Evolutionary conservation across 2,888 invertebrate genomes (phyloP).

Genomic region (Acrobasis repandana): DNA sequence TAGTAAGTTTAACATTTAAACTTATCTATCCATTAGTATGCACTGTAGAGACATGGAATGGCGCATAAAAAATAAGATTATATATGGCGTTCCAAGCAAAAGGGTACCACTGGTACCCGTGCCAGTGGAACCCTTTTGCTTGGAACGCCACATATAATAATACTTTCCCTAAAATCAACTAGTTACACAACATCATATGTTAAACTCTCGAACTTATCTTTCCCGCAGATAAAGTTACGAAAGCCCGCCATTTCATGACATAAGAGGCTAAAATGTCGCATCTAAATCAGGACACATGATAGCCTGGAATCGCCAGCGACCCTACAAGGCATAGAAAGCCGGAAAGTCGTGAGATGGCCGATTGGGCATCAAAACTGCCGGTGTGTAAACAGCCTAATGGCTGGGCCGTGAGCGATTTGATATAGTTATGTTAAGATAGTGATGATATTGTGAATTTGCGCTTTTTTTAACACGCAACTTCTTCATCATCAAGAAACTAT

Average conservation of each 20-base stretch:
- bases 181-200: too few species aligned
- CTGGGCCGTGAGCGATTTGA: not conserved
- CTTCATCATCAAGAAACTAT: too few species aligned
- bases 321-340: conserved; percentile 67
- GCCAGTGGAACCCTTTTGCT: too few species aligned
- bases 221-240: conserved; percentile 12
- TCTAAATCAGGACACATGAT: conserved; percentile 12
- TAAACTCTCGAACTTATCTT: not conserved
- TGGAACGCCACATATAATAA: too few species aligned
- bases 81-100: too few species aligned
- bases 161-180: too few species aligned
- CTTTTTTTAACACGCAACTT: too few species aligned
- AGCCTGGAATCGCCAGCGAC: conserved; percentile 28
- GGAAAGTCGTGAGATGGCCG: conserved; percentile 67
- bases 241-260: conserved; percentile 7
- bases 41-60: too few species aligned
- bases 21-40: too few species aligned
- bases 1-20: too few species aligned
- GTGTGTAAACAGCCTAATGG: conserved; percentile 9
- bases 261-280: conserved; percentile 9
- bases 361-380: conserved; percentile 54
- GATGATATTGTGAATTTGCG: not conserved
- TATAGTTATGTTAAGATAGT: not conserved
- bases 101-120: too few species aligned
- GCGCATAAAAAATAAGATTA: too few species aligned